Conservation (phyloP, 2,113 vertebrate species). For the Pseudorectes ferrugineus region DNA sequence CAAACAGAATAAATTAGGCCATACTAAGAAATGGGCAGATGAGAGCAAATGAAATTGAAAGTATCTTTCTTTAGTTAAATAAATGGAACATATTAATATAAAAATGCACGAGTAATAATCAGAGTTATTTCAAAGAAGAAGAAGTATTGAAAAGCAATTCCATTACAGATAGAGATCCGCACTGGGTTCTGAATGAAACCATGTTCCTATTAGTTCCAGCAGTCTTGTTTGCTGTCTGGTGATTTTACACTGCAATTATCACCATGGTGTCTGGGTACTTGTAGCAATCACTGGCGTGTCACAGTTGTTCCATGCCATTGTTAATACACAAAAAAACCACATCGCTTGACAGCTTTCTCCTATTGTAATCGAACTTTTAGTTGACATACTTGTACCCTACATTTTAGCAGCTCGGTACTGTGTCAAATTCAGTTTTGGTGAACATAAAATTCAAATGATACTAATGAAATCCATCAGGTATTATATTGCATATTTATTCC, state of each 20-base stretch:
- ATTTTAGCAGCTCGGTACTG: neutral
- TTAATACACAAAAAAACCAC: neutral
- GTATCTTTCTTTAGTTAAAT: neutral
- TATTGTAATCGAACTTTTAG: neutral
- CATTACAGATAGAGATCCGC: neutral
- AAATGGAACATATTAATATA: neutral
- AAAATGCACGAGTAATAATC: neutral
- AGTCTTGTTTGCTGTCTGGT: neutral
- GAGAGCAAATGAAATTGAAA: neutral
- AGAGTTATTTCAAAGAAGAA: neutral
- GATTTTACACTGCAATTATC: constrained; percentile 32
- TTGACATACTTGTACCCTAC: neutral
- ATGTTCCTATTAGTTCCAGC: neutral
- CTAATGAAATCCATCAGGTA: neutral
- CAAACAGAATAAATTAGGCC: neutral
- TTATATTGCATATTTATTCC: neutral
- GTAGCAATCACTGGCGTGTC: constrained; percentile 4
- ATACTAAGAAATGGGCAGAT: neutral
- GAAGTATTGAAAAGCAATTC: neutral
- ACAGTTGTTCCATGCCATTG: neutral
- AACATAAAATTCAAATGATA: neutral
- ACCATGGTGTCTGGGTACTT: neutral
- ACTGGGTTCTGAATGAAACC: neutral
- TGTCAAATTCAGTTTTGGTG: neutral
- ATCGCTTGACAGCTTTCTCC: neutral